A percentile compares a stretch with the other conserved stretches of the same genome.
phyloP scores from a whole-genome alignment of 1,140 invertebrate genomes.

The Drosophila ohnishii region DNA sequence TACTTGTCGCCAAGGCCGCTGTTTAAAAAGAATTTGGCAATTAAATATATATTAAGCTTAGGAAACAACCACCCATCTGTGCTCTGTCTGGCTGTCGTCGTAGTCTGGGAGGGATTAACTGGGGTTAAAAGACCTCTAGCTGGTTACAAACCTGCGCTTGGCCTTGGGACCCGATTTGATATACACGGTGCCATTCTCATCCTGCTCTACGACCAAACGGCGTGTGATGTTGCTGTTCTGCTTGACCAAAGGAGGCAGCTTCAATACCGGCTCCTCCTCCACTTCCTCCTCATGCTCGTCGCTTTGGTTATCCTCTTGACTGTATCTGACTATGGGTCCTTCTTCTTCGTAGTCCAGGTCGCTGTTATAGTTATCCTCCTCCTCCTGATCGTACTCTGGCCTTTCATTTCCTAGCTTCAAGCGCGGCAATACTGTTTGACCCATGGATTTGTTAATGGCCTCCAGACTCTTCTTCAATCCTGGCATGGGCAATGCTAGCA shows the following conservation, averaged over 20 bases:
- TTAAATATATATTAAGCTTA: background rate
- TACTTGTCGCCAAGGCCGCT: constrained; percentile 84
- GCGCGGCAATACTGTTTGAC: constrained; percentile 17
- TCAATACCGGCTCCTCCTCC: background rate
- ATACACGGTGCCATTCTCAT: constrained; percentile 52
- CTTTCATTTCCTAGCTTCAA: constrained; percentile 19
- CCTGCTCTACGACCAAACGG: constrained; percentile 44
- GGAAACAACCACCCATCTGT: constrained; percentile 31
- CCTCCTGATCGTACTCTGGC: constrained; percentile 16
- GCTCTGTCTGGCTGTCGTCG: constrained; percentile 63
- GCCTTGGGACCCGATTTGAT: constrained; percentile 36
- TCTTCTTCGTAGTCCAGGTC: constrained; percentile 20
- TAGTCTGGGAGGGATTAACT: constrained; percentile 26
- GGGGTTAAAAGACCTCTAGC: background rate
- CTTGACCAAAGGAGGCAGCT: constrained; percentile 10
- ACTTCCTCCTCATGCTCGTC: constrained; percentile 5
- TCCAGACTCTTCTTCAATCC: constrained; percentile 30
- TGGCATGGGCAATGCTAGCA: constrained; percentile 46
- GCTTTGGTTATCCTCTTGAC: constrained; percentile 5
- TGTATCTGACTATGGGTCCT: background rate
- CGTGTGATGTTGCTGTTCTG: constrained; percentile 34
- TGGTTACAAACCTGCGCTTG: constrained; percentile 51
- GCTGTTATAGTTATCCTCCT: constrained; percentile 12
- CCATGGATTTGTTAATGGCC: constrained; percentile 9
- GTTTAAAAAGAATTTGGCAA: constrained; percentile 13